Conservation (phyloP, 2,113 vertebrate genomes). For the Plecotus auritus region DNA sequence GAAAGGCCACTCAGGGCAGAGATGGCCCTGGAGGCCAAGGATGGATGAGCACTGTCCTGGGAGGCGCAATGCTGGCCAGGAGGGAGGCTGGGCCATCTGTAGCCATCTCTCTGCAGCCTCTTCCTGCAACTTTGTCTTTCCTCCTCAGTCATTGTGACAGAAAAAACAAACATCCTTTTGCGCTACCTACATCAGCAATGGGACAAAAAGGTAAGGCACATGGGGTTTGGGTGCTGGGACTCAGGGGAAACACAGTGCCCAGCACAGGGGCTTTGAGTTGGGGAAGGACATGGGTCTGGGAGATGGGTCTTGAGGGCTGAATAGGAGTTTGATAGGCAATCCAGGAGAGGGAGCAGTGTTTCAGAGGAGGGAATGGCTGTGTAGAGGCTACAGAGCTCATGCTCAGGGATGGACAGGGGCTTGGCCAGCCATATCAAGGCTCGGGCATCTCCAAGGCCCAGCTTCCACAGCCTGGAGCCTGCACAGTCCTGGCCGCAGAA, state of each 20-base stretch:
- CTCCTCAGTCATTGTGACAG: constrained; percentile 93
- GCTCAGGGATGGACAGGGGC: background rate
- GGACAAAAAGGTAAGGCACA: constrained; percentile 91
- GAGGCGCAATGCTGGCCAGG: background rate
- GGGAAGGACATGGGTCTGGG: background rate
- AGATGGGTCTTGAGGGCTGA: background rate
- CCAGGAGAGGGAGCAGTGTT: background rate
- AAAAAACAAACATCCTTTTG: constrained; percentile 96
- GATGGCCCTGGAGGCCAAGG: background rate
- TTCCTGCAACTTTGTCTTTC: constrained; percentile 13
- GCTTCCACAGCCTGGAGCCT: background rate
- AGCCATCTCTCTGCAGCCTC: background rate
- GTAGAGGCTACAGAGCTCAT: background rate
- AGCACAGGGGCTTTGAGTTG: background rate
- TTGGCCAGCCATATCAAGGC: background rate
- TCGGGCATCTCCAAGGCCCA: background rate
- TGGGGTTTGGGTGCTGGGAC: background rate
- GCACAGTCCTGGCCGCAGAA: background rate
- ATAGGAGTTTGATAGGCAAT: background rate
- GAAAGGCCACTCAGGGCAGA: background rate
- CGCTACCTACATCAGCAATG: constrained; percentile 96
- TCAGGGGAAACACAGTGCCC: fast-evolving
- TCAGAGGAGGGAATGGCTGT: background rate
- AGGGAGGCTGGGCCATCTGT: too few relatives aligned
- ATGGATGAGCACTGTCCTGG: background rate